Percentiles rank a stretch among this genome's conserved stretches.
phyloP scores from a whole-genome alignment of 2,888 invertebrate genomes.

The Zaprionus bogoriensis region DNA sequence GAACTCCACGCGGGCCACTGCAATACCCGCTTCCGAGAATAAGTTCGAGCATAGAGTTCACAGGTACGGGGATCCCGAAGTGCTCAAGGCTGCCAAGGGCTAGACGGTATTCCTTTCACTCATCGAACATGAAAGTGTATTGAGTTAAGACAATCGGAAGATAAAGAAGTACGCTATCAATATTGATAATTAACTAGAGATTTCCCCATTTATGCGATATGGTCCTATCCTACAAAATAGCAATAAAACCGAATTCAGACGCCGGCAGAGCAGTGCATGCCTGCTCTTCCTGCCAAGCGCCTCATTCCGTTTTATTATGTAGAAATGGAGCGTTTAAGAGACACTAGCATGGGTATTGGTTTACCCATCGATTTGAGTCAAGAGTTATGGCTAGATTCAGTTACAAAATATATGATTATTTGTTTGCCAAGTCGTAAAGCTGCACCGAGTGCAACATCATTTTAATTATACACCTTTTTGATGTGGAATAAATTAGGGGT shows the following conservation, averaged over 20 bases:
- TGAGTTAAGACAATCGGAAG: no score
- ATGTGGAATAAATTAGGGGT: slow-evolving; percentile 71
- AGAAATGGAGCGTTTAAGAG: neutral
- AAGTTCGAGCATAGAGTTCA: slow-evolving; percentile 4
- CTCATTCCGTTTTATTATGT: neutral
- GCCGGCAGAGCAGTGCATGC: neutral
- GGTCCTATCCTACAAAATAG: no score
- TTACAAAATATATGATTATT: slow-evolving; percentile 74
- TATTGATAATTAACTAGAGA: no score
- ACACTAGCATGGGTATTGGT: slow-evolving; percentile 24
- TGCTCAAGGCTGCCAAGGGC: neutral
- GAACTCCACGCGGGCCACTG: neutral
- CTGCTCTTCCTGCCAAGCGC: neutral
- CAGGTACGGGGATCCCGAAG: neutral
- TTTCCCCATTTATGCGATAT: no score
- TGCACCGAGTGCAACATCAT: slow-evolving; percentile 46
- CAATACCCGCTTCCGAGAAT: slow-evolving; percentile 12
- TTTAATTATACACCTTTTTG: slow-evolving; percentile 66
- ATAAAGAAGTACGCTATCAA: no score
- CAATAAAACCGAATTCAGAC: no score
- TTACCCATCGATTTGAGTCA: slow-evolving; percentile 16
- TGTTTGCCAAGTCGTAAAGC: slow-evolving; percentile 63
- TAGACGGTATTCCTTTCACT: neutral
- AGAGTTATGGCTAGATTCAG: slow-evolving; percentile 60
- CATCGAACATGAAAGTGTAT: neutral